Percentiles rank a stretch among this genome's conserved stretches.
Evolutionary conservation across 2,113 vertebrate genomes (phyloP).

Genomic region (Ceyx cyanopectus): DNA sequence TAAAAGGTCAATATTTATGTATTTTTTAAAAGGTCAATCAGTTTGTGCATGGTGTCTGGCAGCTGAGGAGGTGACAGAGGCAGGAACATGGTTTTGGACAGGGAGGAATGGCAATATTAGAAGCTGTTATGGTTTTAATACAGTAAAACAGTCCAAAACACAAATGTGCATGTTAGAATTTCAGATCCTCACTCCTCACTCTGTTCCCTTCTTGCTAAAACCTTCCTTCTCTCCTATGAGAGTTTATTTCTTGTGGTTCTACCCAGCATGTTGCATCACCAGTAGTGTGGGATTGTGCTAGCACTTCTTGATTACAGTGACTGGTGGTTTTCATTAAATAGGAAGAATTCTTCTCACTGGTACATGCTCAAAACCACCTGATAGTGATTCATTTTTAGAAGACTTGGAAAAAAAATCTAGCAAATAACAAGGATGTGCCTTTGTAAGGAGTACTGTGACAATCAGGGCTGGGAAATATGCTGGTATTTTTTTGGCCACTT

Average conservation of each 20-base stretch:
- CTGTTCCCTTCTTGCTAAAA: background rate
- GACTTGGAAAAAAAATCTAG: background rate
- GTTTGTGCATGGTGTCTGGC: background rate
- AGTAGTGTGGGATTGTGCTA: background rate
- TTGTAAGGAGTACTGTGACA: background rate
- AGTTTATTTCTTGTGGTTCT: background rate
- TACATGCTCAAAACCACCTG: background rate
- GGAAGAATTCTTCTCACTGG: background rate
- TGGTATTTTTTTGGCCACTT: background rate
- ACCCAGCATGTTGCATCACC: background rate
- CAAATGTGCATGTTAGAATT: background rate
- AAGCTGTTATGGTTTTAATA: background rate
- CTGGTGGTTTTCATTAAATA: background rate
- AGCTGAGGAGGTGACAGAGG: background rate
- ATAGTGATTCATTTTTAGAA: fast-evolving
- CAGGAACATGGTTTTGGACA: background rate
- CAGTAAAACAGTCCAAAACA: background rate
- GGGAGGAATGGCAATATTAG: background rate
- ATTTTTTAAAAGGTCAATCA: background rate
- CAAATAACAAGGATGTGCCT: background rate
- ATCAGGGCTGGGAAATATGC: background rate
- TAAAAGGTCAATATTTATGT: too few species aligned
- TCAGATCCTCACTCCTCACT: background rate
- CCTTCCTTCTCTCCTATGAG: background rate
- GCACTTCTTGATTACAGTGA: background rate